Percentiles rank a stretch among this genome's conserved stretches.
Evolutionary conservation across 2,797 vertebrate genomes (phyloP).

Genomic region (Rallus crepitans): DNA sequence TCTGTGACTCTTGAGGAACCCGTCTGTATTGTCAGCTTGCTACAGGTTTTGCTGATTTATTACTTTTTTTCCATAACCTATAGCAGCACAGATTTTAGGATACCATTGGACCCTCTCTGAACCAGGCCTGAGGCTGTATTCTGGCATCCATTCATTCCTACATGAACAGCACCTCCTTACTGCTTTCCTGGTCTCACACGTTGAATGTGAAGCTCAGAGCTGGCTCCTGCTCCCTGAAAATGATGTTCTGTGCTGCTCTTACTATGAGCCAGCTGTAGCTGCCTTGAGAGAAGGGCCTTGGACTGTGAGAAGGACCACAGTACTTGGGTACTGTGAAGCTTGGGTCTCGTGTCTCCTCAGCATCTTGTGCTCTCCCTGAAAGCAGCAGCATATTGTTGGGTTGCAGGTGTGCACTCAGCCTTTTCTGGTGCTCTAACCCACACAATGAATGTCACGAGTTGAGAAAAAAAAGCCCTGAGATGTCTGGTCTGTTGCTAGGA

Average conservation of each 20-base stretch:
- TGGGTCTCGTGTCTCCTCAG: not conserved
- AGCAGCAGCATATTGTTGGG: not conserved
- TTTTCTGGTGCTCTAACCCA: not conserved
- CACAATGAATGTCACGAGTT: fast-evolving
- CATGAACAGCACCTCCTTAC: not conserved
- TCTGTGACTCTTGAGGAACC: not conserved
- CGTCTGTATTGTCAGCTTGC: not conserved
- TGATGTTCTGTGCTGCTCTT: fast-evolving
- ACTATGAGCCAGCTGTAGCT: not conserved
- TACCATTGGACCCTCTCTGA: not conserved
- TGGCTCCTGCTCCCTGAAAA: not conserved
- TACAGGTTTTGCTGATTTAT: not conserved
- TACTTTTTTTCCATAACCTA: not conserved
- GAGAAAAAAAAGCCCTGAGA: not conserved
- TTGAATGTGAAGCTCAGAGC: not conserved
- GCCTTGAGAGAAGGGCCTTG: not conserved
- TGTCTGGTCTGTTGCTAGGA: not conserved
- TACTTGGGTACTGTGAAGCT: not conserved
- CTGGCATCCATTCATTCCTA: not conserved
- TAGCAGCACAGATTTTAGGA: not conserved
- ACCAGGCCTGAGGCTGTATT: not conserved
- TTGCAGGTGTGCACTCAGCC: not conserved
- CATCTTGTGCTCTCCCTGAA: not conserved
- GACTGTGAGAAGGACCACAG: not conserved
- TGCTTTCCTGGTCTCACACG: not conserved